Evolutionary conservation across 2,797 vertebrate genomes (phyloP).

Genomic region (Coregonus suidteri): DNA sequence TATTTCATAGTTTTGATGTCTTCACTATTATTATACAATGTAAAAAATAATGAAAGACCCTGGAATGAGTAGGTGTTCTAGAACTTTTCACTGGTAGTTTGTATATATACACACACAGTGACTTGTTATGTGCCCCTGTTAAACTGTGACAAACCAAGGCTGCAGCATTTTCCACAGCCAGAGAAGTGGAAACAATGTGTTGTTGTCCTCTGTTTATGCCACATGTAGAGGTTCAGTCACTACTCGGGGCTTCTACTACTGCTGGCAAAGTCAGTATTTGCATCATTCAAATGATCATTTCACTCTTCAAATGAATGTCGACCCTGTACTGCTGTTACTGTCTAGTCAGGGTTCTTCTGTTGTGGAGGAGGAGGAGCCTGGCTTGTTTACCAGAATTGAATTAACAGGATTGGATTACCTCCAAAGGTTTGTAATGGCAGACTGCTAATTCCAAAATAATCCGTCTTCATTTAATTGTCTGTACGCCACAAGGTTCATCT

Average conservation of each 20-base stretch:
- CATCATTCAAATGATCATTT: not conserved
- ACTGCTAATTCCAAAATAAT: constrained; percentile 25
- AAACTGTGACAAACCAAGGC: not conserved
- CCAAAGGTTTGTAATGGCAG: constrained; percentile 11
- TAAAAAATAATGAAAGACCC: too few species aligned
- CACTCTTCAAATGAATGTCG: not conserved
- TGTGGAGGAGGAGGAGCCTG: not conserved
- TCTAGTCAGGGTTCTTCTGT: not conserved
- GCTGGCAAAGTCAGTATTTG: not conserved
- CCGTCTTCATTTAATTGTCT: constrained; percentile 10
- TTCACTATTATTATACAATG: too few species aligned
- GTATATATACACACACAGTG: not conserved
- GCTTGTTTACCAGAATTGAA: not conserved
- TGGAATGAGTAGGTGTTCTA: too few species aligned
- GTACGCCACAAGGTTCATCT: not conserved
- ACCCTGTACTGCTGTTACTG: not conserved
- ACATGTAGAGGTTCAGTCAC: not conserved
- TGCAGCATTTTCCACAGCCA: not conserved
- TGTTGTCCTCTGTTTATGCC: not conserved
- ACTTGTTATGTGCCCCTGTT: not conserved
- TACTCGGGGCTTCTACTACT: not conserved
- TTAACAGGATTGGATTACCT: constrained; percentile 14
- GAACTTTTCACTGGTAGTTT: not conserved
- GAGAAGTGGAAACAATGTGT: not conserved
- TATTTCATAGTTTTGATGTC: too few species aligned